phyloP scores from a whole-genome alignment of 2,113 vertebrate genomes.

The Mellivora capensis region DNA sequence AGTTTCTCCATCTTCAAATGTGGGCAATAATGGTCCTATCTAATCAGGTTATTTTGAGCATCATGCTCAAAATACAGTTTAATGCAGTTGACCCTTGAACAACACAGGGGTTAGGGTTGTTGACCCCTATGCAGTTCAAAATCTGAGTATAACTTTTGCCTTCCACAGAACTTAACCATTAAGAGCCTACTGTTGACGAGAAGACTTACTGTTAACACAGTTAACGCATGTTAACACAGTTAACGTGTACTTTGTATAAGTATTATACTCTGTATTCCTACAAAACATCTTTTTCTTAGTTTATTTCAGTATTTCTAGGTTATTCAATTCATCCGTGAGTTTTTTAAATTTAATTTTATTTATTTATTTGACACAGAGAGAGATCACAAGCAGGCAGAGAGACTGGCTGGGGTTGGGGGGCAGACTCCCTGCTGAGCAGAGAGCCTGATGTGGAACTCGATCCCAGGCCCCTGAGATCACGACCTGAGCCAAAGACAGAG shows the following conservation, averaged over 20 bases:
- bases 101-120: not conserved
- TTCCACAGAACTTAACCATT: not conserved
- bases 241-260: not conserved
- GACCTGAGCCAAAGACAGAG: too few relatives aligned
- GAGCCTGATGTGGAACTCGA: too few relatives aligned
- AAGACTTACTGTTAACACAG: not conserved
- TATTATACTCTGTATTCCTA: not conserved
- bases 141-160: not conserved
- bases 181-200: not conserved
- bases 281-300: not conserved
- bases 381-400: too few relatives aligned
- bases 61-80: not conserved
- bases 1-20: constrained; percentile 4
- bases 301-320: not conserved
- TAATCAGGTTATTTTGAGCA: not conserved
- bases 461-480: too few relatives aligned
- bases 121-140: not conserved
- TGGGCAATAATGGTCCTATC: not conserved
- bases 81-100: not conserved
- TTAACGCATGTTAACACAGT: not conserved
- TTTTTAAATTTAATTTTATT: too few relatives aligned
- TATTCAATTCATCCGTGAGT: not conserved
- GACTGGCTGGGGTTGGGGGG: too few relatives aligned
- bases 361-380: too few relatives aligned
- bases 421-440: too few relatives aligned